Conservation (phyloP, 2,113 vertebrate genomes). For the Nothobranchius kuhntae region DNA sequence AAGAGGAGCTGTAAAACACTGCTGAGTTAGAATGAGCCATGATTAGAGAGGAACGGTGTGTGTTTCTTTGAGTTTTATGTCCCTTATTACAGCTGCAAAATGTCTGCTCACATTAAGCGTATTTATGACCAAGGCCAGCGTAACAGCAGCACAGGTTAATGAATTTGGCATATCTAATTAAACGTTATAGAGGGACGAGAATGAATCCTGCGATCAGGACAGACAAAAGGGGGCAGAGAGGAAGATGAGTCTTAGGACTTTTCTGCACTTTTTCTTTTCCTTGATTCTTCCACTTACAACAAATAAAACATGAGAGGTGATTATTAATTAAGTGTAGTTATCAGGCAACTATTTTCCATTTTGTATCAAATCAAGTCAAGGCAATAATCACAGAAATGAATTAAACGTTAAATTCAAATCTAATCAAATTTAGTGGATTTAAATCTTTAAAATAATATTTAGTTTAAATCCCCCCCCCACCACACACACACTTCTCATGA, state of each 20-base stretch:
- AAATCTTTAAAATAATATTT: neutral
- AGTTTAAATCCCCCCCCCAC: neutral
- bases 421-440: no score
- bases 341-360: no score
- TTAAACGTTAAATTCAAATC: no score
- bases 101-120: slow-evolving; percentile 80
- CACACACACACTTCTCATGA: no score
- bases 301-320: slow-evolving; percentile 36
- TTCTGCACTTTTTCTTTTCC: slow-evolving; percentile 28
- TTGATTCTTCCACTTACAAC: slow-evolving; percentile 34
- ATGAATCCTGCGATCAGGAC: slow-evolving; percentile 89
- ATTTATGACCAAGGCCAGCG: slow-evolving; percentile 79
- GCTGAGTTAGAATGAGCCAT: slow-evolving; percentile 73
- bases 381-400: no score
- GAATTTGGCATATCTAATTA: slow-evolving; percentile 98
- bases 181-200: slow-evolving; percentile 94
- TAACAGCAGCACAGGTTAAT: slow-evolving; percentile 91
- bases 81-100: slow-evolving; percentile 82
- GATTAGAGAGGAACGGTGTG: slow-evolving; percentile 61
- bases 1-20: slow-evolving; percentile 54
- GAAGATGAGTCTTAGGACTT: slow-evolving; percentile 53
- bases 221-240: slow-evolving; percentile 29
- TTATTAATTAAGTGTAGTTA: no score
- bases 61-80: slow-evolving; percentile 81
- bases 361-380: no score